These are phyloP conservation scores for Gadopsis marmoratus DNA, from an alignment of 2,797 vertebrate genomes.

Conservation along the genomic window DNA sequence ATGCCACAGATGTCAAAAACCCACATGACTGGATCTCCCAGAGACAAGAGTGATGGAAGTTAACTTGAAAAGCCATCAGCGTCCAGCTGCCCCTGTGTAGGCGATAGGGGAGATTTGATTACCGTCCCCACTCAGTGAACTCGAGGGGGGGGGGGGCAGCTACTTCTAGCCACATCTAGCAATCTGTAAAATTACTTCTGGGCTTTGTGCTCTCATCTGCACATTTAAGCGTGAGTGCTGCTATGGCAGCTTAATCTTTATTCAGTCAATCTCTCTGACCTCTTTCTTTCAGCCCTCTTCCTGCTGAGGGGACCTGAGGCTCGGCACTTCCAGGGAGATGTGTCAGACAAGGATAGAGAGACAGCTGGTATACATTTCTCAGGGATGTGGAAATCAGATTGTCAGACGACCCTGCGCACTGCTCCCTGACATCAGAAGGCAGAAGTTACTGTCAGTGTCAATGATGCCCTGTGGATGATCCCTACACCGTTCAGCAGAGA, in stretches of 20 bases:
- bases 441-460: slow-evolving; percentile 56
- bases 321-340: slow-evolving; percentile 43
- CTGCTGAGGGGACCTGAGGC: slow-evolving; percentile 52
- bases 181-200: slow-evolving; percentile 76
- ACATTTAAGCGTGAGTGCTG: slow-evolving; percentile 64
- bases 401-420: slow-evolving; percentile 48
- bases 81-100: slow-evolving; percentile 28
- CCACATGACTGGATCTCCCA: slow-evolving; percentile 7
- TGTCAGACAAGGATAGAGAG: slow-evolving; percentile 34
- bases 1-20: slow-evolving; percentile 16
- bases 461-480: slow-evolving; percentile 33
- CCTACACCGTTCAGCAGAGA: not conserved
- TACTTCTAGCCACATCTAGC: slow-evolving; percentile 44
- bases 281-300: slow-evolving; percentile 63
- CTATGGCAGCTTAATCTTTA: slow-evolving; percentile 70
- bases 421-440: slow-evolving; percentile 48
- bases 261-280: slow-evolving; percentile 76
- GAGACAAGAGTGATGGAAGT: slow-evolving; percentile 38
- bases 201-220: slow-evolving; percentile 73
- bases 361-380: slow-evolving; percentile 57
- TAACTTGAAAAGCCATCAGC: slow-evolving; percentile 46
- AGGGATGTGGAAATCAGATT: slow-evolving; percentile 58
- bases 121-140: slow-evolving; percentile 39
- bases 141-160: not conserved
- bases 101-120: slow-evolving; percentile 38